Evolutionary conservation across 2,888 invertebrate species (phyloP).

Genomic region (Xiphydria camelus): DNA sequence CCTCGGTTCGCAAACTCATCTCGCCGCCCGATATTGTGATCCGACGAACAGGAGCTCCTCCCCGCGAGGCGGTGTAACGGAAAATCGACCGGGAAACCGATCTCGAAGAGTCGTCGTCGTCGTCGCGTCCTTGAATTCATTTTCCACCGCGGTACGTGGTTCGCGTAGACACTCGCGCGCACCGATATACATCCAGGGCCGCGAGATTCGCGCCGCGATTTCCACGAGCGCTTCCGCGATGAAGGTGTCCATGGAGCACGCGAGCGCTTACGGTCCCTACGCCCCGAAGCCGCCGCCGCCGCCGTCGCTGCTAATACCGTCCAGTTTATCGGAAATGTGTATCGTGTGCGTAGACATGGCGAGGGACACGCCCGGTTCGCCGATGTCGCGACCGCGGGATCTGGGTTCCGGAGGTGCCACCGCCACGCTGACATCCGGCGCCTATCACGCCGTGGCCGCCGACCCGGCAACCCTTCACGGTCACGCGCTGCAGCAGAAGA

Average conservation of each 20-base stretch:
- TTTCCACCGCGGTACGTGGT: too few relatives aligned
- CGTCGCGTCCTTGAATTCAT: too few relatives aligned
- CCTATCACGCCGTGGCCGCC: constrained; percentile 54
- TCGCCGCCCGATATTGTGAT: too few relatives aligned
- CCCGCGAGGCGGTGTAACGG: too few relatives aligned
- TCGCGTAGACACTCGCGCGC: constrained; percentile 1
- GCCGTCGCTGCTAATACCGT: not conserved
- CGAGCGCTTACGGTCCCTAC: constrained; percentile 35
- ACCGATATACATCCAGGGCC: not conserved
- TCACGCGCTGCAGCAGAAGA: constrained; percentile 69
- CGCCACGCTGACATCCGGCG: constrained; percentile 59
- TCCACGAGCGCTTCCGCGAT: too few relatives aligned
- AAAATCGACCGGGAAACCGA: too few relatives aligned
- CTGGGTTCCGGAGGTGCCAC: constrained; percentile 51
- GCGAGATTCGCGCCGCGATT: not conserved
- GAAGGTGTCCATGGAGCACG: constrained; percentile 33
- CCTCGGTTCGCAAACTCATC: too few relatives aligned
- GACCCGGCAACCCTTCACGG: constrained; percentile 64
- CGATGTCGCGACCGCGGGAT: constrained; percentile 57
- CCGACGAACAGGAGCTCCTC: too few relatives aligned
- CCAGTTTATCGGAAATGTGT: constrained; percentile 33
- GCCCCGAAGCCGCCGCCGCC: constrained; percentile 9
- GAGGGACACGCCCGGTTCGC: constrained; percentile 59
- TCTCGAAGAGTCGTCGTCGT: too few relatives aligned
- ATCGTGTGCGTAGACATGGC: constrained; percentile 57